Conservation (phyloP, 2,113 vertebrate species). For the Ageneiosus marmoratus region DNA sequence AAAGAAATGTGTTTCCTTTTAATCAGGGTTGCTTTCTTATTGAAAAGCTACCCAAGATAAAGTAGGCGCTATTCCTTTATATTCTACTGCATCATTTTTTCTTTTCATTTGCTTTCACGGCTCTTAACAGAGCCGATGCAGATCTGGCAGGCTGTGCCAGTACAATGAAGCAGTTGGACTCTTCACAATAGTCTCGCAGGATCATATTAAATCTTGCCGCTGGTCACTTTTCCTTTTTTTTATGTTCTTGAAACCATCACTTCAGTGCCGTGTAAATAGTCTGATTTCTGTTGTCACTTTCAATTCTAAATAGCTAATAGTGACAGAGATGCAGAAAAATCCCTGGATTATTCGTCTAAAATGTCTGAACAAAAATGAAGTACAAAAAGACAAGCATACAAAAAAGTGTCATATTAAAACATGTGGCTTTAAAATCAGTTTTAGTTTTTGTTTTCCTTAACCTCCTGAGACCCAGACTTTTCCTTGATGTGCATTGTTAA, state of each 20-base stretch:
- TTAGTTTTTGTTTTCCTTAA: neutral
- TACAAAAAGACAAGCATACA: neutral
- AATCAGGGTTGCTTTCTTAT: constrained; percentile 50
- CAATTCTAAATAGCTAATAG: neutral
- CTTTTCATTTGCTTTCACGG: constrained; percentile 45
- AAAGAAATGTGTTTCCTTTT: constrained; percentile 47
- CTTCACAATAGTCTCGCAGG: constrained; percentile 23
- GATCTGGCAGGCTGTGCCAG: constrained; percentile 39
- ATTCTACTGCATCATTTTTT: constrained; percentile 39
- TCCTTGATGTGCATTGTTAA: no score
- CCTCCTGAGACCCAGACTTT: no score
- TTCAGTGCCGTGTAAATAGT: neutral
- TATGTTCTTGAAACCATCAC: constrained; percentile 1
- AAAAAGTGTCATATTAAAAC: neutral
- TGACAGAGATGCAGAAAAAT: neutral
- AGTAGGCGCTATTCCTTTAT: constrained; percentile 43
- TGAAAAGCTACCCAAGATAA: constrained; percentile 46
- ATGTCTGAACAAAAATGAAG: neutral
- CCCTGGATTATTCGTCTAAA: neutral
- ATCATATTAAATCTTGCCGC: constrained; percentile 49
- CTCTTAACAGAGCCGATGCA: constrained; percentile 50
- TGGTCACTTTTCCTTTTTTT: neutral
- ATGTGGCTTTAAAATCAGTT: neutral
- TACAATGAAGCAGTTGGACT: constrained; percentile 32
- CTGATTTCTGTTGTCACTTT: neutral